Conservation (phyloP, 1,140 invertebrate genomes). For the Nebria ingens region DNA sequence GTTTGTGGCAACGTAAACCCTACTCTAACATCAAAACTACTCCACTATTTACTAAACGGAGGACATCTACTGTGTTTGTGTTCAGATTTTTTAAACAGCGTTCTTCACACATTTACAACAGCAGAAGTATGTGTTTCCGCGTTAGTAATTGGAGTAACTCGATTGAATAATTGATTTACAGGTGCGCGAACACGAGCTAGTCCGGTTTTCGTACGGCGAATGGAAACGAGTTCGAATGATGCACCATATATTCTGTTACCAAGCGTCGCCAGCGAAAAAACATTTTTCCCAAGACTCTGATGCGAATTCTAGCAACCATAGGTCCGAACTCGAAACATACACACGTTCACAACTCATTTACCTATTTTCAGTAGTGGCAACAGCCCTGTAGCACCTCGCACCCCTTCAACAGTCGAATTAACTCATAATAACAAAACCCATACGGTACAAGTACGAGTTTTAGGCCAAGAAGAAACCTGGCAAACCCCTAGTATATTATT, state of each 20-base stretch:
- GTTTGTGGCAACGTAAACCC: constrained; percentile 62
- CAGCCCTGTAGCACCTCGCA: constrained; percentile 36
- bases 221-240: constrained; percentile 76
- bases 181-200: constrained; percentile 69
- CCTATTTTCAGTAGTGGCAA: constrained; percentile 24
- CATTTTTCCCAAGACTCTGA: constrained; percentile 58
- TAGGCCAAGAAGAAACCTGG: constrained; percentile 76
- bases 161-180: constrained; percentile 24
- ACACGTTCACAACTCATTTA: constrained; percentile 12
- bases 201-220: constrained; percentile 68
- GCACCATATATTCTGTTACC: constrained; percentile 80
- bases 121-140: constrained; percentile 47
- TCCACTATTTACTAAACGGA: constrained; percentile 62
- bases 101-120: constrained; percentile 68
- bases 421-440: constrained; percentile 56
- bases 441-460: constrained; percentile 57
- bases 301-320: constrained; percentile 20
- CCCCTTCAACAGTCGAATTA: constrained; percentile 44
- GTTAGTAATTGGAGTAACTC: background rate
- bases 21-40: constrained; percentile 49
- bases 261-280: constrained; percentile 67
- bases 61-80: constrained; percentile 72
- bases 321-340: too few relatives aligned
- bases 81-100: constrained; percentile 66
- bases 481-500: constrained; percentile 70